Evolutionary conservation across 2,888 invertebrate genomes (phyloP), one percentile per base, ranked within the genome.

Genomic region (Aproaerema taeniolella): DNA sequence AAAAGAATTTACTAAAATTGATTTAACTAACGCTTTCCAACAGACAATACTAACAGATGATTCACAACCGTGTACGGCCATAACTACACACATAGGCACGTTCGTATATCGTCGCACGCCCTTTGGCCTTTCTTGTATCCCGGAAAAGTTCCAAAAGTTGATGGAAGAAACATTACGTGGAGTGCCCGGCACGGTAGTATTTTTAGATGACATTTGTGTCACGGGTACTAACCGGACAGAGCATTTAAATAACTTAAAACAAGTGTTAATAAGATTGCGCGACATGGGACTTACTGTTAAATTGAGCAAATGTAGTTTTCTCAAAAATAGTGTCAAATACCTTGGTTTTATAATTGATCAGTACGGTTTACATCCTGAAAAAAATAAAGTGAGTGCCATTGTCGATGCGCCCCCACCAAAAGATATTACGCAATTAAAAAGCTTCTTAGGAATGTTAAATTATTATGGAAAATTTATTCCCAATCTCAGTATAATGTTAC

Each of bases 1-100:
- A 1, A 7, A 36, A 15, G 13, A 34, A 13, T 46, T 26, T 31
- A 31, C 41, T 4, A 43, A 41, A 39, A n/a, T 43, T 7, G 43
- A 46, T 10, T 16, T 43, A 9, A 32, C 24, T 2, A 24, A 31
- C 4, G 41, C 43, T 2, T 26, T 7, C 10, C 6, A 26, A 26
- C 26, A 26, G n/a, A 3, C 2, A 6, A n/a, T 26, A 2, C n/a
- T 26, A 26, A 6, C 7, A n/a, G 10, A 26, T 2, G 26, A 26
- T n/a, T 26, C 26, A 9, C 26, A 9, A n/a, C 9, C 26, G 4
- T n/a, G 7, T 6, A 26, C 26, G 2, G 26, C 26, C 7, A 26
- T n/a, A n/a, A n/a, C n/a, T n/a, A n/a, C n/a, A n/a, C n/a, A n/a
- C n/a, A n/a, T n/a, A n/a, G n/a, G n/a, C 10, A 7, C 26, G n/a